Percentiles rank a stretch among this genome's conserved stretches.
These are phyloP conservation scores for Otolemur crassicaudatus DNA, from an alignment of 2,797 vertebrate species.

Conservation along the genomic window DNA sequence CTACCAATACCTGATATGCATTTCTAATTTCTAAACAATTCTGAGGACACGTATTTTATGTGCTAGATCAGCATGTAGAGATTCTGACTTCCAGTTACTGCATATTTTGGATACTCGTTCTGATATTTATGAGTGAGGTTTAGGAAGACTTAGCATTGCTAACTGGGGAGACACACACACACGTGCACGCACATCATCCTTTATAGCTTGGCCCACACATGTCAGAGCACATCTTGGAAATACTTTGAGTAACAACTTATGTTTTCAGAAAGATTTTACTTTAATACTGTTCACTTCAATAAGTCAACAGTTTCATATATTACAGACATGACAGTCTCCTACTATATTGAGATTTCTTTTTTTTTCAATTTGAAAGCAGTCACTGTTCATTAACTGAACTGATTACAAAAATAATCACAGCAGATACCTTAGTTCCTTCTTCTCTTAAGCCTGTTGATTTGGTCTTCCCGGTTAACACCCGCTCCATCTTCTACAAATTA, in stretches of 20 bases:
- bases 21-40: slow-evolving; percentile 36
- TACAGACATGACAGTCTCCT: not conserved
- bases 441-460: too few relatives aligned
- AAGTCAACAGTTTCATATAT: not conserved
- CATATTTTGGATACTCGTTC: not conserved
- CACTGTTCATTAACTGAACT: too few relatives aligned
- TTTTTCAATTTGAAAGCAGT: too few relatives aligned
- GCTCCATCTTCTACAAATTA: too few relatives aligned
- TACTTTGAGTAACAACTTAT: slow-evolving; percentile 3
- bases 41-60: not conserved
- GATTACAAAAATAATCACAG: too few relatives aligned
- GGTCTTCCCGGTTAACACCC: too few relatives aligned
- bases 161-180: not conserved
- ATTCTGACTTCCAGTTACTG: not conserved
- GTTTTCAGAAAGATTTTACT: slow-evolving; percentile 30
- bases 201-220: not conserved
- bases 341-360: not conserved
- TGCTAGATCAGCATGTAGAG: not conserved
- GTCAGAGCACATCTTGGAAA: not conserved
- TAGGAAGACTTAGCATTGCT: not conserved
- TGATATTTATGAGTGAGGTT: slow-evolving; percentile 35
- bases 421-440: too few relatives aligned
- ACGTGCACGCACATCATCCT: not conserved
- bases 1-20: not conserved
- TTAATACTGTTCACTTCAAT: not conserved